Evolutionary conservation across 2,113 vertebrate species (phyloP).

Genomic region (Leucopsar rothschildi): DNA sequence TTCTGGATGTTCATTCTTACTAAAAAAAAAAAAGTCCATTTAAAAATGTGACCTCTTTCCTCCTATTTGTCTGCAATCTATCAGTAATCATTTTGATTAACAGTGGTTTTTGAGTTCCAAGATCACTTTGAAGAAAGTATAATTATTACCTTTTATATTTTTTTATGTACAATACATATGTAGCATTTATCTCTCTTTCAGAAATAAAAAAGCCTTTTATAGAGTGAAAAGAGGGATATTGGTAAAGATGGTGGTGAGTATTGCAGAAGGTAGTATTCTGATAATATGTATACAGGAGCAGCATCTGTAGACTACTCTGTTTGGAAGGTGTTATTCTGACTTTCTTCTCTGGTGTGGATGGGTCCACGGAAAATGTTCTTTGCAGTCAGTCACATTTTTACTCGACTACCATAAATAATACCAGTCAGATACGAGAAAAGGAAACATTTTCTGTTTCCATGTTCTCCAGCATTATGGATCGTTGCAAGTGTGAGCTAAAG

Average conservation of each 20-base stretch:
- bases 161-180: neutral
- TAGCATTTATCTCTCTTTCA: neutral
- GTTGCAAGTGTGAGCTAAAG: neutral
- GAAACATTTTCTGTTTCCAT: neutral
- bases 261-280: neutral
- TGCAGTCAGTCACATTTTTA: neutral
- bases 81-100: neutral
- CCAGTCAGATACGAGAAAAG: neutral
- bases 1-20: neutral
- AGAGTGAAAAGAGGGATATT: neutral
- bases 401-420: neutral
- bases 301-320: neutral
- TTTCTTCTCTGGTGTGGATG: neutral
- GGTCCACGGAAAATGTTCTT: neutral
- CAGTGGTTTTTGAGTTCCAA: neutral
- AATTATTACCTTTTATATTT: neutral
- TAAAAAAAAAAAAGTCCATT: accelerated
- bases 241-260: neutral
- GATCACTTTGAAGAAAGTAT: neutral
- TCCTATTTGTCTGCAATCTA: neutral
- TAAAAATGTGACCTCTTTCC: neutral
- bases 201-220: neutral
- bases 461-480: neutral
- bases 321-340: neutral
- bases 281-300: neutral